Conservation (phyloP, 2,888 invertebrate species). For the Sisyra terminalis region DNA sequence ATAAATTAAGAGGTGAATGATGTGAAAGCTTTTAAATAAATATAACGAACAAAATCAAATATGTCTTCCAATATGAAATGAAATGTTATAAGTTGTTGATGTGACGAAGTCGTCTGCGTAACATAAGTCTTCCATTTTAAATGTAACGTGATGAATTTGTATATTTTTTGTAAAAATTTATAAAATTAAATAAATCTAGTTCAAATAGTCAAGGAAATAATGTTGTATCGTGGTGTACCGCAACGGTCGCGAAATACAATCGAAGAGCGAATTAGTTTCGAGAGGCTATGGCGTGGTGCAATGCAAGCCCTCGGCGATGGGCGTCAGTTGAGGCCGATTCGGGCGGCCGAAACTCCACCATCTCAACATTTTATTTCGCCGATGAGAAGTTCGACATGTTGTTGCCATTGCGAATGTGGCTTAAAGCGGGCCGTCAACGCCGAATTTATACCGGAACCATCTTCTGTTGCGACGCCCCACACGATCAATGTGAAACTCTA, state of each 20-base stretch:
- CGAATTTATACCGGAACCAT: conserved; percentile 19
- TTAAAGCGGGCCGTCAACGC: conserved; percentile 25
- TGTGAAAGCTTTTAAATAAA: conserved; percentile 5
- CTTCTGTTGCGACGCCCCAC: conserved; percentile 9
- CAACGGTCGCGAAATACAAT: conserved; percentile 26
- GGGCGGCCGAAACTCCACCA: background rate
- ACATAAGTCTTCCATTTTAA: conserved; percentile 11
- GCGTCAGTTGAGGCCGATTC: conserved; percentile 11
- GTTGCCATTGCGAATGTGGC: conserved; percentile 32
- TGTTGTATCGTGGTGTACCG: conserved; percentile 23
- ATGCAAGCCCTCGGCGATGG: conserved; percentile 23
- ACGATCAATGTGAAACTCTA: conserved; percentile 14
- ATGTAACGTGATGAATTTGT: conserved; percentile 19
- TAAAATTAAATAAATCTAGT: conserved; percentile 5
- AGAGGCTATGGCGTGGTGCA: conserved; percentile 51
- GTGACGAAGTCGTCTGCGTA: conserved; percentile 1
- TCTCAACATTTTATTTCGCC: conserved; percentile 8
- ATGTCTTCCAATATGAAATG: conserved; percentile 29
- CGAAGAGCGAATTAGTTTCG: conserved; percentile 49
- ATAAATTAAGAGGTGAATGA: conserved; percentile 2
- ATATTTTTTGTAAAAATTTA: conserved; percentile 29
- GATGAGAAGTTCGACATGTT: conserved; percentile 22
- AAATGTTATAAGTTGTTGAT: conserved; percentile 9
- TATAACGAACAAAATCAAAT: conserved; percentile 25
- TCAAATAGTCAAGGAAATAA: conserved; percentile 7